Evolutionary conservation across 2,113 vertebrate genomes (phyloP), one percentile per base, ranked within the genome.

Genomic region (Todiramphus chloris): DNA sequence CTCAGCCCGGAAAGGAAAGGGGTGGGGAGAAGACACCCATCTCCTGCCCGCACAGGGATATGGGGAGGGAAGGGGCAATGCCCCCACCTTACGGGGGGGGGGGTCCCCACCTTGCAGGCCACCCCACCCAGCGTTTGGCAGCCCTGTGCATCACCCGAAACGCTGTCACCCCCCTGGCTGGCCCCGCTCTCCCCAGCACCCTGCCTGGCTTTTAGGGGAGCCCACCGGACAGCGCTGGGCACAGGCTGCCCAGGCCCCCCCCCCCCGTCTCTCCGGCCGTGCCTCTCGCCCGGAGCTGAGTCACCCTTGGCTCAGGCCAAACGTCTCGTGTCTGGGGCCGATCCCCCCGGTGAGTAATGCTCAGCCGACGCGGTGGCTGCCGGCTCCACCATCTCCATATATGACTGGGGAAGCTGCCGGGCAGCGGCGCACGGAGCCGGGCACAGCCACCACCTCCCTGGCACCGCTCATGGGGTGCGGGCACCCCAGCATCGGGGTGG

Each of bases 331-430:
- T 44, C 75, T 44, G 5, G 75, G 79, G 93, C 78, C 8, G 24
- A 66, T 68, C 56, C 43, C 76, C 86, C 89, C 27, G 18, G 73
- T 97, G 97, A 97, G 96, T 97, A 97, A 97, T 84, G 80, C 77
- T 96, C 96, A 89, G 87, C 74, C 73, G 31, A 24, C 58, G 25
- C 66, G 10, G 55, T 81, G 86, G 68, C 21, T 43, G 60, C 80
- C 77, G 33, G 79, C 72, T 91, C 96, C 87, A 5, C 53, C 95
- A 95, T 97, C 97, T 97, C 88, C 88, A 92, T 94, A 95, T 96
- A 96, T 96, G 96, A 96, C 96, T 48, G 23, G 35, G 24, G 85
- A 91, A 94, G 96, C 93, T 10, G 87, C 80, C 1, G 69, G 86
- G 76, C 94, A 70, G 79, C 15, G 4, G 69, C 89, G 15, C 86